Percentiles rank a stretch among this genome's conserved stretches.
Conservation (phyloP, 1,140 invertebrate species). For the Sitobion miscanthi region DNA sequence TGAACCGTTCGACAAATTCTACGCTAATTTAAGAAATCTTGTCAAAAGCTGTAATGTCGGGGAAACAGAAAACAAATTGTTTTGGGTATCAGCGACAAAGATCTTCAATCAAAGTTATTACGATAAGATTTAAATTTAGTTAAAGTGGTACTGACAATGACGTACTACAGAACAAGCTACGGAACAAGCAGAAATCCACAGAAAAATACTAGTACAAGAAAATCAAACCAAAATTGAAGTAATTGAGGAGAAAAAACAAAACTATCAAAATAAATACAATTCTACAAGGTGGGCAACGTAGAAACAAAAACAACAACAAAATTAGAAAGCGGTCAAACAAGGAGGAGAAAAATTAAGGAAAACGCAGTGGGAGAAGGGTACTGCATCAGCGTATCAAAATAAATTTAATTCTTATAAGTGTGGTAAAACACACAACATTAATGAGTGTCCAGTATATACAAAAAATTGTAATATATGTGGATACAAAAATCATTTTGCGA, state of each 20-base stretch:
- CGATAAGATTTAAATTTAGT: too few relatives aligned
- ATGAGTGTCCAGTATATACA: background rate
- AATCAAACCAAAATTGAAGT: background rate
- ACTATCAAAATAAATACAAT: background rate
- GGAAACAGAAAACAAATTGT: too few relatives aligned
- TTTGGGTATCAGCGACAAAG: too few relatives aligned
- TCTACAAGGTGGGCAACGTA: background rate
- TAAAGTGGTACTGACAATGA: too few relatives aligned
- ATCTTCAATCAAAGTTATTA: too few relatives aligned
- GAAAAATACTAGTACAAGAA: background rate
- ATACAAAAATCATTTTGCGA: background rate
- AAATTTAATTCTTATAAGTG: background rate
- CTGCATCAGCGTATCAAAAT: background rate
- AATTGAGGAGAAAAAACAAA: background rate
- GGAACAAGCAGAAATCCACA: background rate
- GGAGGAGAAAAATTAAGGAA: background rate
- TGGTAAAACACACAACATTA: background rate
- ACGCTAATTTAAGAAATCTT: too few relatives aligned
- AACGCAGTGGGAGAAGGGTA: background rate
- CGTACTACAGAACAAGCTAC: background rate
- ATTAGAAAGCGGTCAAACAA: background rate
- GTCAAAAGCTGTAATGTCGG: too few relatives aligned
- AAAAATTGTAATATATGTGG: background rate
- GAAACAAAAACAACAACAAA: background rate
- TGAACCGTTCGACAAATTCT: too few relatives aligned